Conservation (phyloP, 2,113 vertebrate species). For the Scartelaos histophorus region DNA sequence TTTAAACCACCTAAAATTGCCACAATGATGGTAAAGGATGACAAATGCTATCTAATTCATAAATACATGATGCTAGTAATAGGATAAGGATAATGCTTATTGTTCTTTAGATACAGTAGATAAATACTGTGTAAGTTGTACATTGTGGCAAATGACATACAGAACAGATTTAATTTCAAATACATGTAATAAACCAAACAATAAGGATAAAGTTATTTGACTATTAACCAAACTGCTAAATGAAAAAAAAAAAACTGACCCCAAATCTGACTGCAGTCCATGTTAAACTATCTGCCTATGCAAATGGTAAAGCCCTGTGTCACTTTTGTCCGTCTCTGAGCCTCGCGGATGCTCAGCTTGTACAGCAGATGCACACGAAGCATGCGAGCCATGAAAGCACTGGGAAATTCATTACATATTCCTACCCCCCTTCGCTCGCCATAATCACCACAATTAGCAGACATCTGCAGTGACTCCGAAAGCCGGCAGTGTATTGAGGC, state of each 20-base stretch:
- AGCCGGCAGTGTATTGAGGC: constrained; percentile 71
- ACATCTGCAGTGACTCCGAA: constrained; percentile 78
- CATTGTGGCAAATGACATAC: no score
- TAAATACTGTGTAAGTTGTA: no score
- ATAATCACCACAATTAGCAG: constrained; percentile 82
- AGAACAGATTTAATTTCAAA: background rate
- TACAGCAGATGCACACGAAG: constrained; percentile 71
- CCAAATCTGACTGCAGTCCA: constrained; percentile 57
- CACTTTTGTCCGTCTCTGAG: constrained; percentile 67
- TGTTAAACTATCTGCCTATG: constrained; percentile 47
- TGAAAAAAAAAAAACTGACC: constrained; percentile 56
- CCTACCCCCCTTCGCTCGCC: constrained; percentile 73
- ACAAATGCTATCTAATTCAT: no score
- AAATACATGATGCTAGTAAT: no score
- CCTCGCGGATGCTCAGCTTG: constrained; percentile 69
- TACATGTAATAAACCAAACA: background rate
- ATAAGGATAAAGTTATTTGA: constrained; percentile 17
- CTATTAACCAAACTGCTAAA: constrained; percentile 29
- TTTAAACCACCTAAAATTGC: no score
- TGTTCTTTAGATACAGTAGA: no score
- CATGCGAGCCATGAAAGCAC: constrained; percentile 74
- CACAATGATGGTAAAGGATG: no score
- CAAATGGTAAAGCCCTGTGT: constrained; percentile 60
- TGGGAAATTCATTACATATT: constrained; percentile 78
- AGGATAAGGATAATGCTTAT: no score